phyloP scores from a whole-genome alignment of 2,888 invertebrate genomes.

The Cloeon dipterum region DNA sequence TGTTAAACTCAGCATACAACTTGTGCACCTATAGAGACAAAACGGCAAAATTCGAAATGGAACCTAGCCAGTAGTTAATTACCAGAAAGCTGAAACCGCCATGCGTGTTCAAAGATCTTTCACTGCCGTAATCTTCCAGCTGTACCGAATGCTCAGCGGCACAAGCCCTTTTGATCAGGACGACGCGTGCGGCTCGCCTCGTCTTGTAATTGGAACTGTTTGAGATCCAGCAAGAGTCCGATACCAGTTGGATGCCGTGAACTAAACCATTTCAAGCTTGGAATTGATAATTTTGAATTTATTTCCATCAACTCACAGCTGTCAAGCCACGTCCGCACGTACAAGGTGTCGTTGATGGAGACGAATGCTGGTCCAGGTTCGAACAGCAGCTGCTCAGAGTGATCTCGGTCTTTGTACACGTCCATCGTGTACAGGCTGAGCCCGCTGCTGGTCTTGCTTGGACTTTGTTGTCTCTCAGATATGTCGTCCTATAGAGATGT shows the following conservation, averaged over 20 bases:
- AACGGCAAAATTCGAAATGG: no score
- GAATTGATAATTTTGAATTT: not conserved
- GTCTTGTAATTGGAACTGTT: constrained; percentile 10
- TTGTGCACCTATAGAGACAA: constrained; percentile 9
- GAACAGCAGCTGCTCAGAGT: constrained; percentile 4
- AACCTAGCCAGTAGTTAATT: not conserved
- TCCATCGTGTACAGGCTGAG: constrained; percentile 7
- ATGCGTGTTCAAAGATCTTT: constrained; percentile 4
- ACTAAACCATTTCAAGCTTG: constrained; percentile 8
- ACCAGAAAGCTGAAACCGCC: constrained; percentile 10
- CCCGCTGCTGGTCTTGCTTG: not conserved
- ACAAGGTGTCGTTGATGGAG: constrained; percentile 11
- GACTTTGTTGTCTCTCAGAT: not conserved
- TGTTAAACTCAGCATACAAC: constrained; percentile 11
- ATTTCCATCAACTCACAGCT: constrained; percentile 9
- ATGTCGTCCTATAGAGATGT: not conserved
- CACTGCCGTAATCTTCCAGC: constrained; percentile 5
- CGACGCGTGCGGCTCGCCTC: no score
- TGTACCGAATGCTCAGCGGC: constrained; percentile 11
- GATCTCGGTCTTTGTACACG: constrained; percentile 6
- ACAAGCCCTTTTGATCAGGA: constrained; percentile 13
- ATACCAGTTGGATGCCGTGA: constrained; percentile 11
- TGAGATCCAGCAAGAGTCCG: constrained; percentile 15
- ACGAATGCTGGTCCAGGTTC: constrained; percentile 1
- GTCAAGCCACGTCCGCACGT: constrained; percentile 12